Evolutionary conservation across 1,140 invertebrate genomes (phyloP).

Genomic region (Drosophila murphyi): DNA sequence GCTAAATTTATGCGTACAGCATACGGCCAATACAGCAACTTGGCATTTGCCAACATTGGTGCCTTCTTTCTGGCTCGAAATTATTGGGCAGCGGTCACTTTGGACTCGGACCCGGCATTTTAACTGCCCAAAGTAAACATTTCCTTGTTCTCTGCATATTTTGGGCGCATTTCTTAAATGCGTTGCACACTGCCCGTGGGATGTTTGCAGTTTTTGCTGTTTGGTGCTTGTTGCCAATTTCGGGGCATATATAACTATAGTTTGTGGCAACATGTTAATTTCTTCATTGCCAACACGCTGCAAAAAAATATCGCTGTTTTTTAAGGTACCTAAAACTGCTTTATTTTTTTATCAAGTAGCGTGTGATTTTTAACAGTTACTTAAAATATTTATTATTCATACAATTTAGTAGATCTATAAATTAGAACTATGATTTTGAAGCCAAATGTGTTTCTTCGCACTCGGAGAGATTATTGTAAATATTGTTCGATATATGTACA

Average conservation of each 20-base stretch:
- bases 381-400: conserved; percentile 1
- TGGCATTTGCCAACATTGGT: conserved; percentile 58
- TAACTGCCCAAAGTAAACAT: conserved; percentile 79
- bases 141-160: conserved; percentile 78
- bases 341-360: conserved; percentile 40
- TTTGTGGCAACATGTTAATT: conserved; percentile 80
- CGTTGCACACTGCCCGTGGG: conserved; percentile 32
- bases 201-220: conserved; percentile 23
- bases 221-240: conserved; percentile 51
- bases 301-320: conserved; percentile 6
- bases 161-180: conserved; percentile 73
- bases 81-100: conserved; percentile 19
- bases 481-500: no score
- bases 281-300: conserved; percentile 65
- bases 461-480: no score
- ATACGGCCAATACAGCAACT: conserved; percentile 60
- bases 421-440: no score
- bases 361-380: conserved; percentile 18
- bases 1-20: conserved; percentile 80
- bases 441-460: no score
- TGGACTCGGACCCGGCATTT: conserved; percentile 51
- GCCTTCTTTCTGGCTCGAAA: neutral
- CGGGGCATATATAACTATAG: conserved; percentile 74
- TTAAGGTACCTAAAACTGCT: conserved; percentile 2
- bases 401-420: no score